Conservation (phyloP, 2,113 vertebrate species). For the Sorex araneus region DNA sequence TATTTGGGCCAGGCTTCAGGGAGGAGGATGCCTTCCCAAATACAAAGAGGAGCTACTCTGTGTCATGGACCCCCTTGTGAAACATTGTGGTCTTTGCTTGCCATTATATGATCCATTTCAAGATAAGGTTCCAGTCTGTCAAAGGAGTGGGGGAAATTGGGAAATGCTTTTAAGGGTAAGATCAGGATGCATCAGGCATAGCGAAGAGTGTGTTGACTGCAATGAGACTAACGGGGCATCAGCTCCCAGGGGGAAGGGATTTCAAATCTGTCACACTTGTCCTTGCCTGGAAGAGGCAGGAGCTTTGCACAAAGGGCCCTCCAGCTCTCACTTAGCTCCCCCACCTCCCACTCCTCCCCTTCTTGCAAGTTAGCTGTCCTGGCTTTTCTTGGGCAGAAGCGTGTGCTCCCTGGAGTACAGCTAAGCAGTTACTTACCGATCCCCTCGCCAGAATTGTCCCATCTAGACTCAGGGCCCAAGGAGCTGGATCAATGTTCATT, state of each 20-base stretch:
- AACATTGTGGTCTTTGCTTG: constrained; percentile 22
- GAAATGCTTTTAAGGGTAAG: constrained; percentile 40
- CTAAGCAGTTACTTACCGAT: not conserved
- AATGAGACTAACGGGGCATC: not conserved
- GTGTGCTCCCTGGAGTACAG: not conserved
- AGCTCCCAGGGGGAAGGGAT: constrained; percentile 20
- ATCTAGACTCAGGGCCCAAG: not conserved
- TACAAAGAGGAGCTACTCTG: not conserved
- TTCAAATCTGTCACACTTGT: too few species aligned
- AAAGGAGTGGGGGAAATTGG: constrained; percentile 1
- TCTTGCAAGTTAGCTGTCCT: rapidly evolving
- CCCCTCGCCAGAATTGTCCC: not conserved
- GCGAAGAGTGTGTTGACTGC: constrained; percentile 3
- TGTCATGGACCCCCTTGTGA: not conserved
- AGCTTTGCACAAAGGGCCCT: not conserved
- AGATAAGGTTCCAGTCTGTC: constrained; percentile 48
- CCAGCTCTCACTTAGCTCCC: not conserved
- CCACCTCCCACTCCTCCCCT: not conserved
- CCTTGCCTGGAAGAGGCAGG: not conserved
- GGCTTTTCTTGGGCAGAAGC: not conserved
- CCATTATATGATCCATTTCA: constrained; percentile 29
- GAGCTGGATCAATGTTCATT: not conserved
- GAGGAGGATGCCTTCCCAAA: not conserved
- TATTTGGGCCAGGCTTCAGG: not conserved
- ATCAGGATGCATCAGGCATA: not conserved